These are phyloP conservation scores for Meghimatium bilineatum DNA, from an alignment of 2,888 invertebrate genomes.

Conservation along the genomic window DNA sequence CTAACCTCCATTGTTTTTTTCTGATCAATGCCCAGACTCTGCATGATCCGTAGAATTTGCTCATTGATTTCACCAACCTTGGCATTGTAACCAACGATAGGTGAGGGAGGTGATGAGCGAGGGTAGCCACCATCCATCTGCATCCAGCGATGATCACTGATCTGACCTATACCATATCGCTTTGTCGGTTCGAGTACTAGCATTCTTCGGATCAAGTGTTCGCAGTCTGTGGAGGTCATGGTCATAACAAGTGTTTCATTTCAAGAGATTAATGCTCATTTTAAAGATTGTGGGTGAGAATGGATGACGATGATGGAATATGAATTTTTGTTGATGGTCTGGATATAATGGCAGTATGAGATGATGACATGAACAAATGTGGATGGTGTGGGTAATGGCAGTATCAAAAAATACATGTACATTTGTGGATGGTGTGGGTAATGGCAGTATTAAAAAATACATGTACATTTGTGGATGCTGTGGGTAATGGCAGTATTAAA, in stretches of 20 bases:
- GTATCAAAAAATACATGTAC: too few relatives aligned
- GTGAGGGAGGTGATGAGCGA: constrained; percentile 68
- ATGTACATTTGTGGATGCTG: too few relatives aligned
- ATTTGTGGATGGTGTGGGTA: too few relatives aligned
- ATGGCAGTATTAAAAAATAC: too few relatives aligned
- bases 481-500: too few relatives aligned
- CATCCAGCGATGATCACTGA: constrained; percentile 95
- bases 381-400: too few relatives aligned
- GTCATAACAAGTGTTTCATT: not conserved
- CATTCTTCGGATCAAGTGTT: constrained; percentile 96
- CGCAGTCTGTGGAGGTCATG: constrained; percentile 86
- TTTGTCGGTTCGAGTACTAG: constrained; percentile 93
- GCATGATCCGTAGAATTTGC: constrained; percentile 94
- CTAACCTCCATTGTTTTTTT: constrained; percentile 91
- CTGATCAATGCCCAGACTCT: constrained; percentile 94
- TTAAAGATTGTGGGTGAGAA: too few relatives aligned
- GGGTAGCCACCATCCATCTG: constrained; percentile 64
- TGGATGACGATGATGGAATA: too few relatives aligned
- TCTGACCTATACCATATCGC: constrained; percentile 92
- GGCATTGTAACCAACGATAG: constrained; percentile 69
- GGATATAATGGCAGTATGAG: too few relatives aligned
- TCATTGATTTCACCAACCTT: constrained; percentile 87
- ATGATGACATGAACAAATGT: too few relatives aligned
- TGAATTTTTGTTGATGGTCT: too few relatives aligned
- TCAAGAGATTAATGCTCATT: not conserved